Base-by-base conservation (phyloP, 2,888 invertebrate genomes). In the Petrolisthes manimaculis region DNA sequence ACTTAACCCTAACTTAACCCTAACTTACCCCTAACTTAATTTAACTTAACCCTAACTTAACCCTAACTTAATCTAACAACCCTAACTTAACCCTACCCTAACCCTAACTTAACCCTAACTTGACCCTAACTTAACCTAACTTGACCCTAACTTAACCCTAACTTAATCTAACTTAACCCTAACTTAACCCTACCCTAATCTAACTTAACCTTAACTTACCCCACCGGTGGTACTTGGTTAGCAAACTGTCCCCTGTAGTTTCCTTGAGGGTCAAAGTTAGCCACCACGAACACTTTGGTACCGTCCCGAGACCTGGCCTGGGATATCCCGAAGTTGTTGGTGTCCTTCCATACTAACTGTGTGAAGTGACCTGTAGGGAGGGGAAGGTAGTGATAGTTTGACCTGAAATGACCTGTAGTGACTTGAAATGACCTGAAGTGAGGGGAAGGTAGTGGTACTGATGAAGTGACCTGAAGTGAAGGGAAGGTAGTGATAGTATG, bases 251-350 rank as follows among this genome's bases (percentile, higher is more conserved):
- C 96, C 77, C 95, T 94, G 91, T 96, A 95, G 93, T 98, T 98
- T 3, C 98, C 98, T 0, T 98, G 96, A 0, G 98, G 98, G 92
- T 95, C 95, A 93, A 98, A 98, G 93, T 97, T 96, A 67, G 96
- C 97, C 0, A 98, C 98, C 0, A 98, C 97, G 93, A 95, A 96
- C 91, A 95, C 95, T 92, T 95, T 95, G 78, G 93, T 21, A 55
- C 96, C 97, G 89, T 96, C 95, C 86, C 95, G 95, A 87, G 95
- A 95, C 92, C 95, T 94, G 0, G 96, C 95, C 92, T 95, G 94
- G 5, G 96, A 97, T 0, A 97, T 95, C 0, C 97, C 97, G 14
- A 97, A 92, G 92, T 96, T 95, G 84, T 94, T 95, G 88, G 95
- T 95, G 80, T 95, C 95, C 91, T 95, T 95, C 97, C 97, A 97